Conservation (phyloP, 1,140 invertebrate genomes). For the Cydia splendana region DNA sequence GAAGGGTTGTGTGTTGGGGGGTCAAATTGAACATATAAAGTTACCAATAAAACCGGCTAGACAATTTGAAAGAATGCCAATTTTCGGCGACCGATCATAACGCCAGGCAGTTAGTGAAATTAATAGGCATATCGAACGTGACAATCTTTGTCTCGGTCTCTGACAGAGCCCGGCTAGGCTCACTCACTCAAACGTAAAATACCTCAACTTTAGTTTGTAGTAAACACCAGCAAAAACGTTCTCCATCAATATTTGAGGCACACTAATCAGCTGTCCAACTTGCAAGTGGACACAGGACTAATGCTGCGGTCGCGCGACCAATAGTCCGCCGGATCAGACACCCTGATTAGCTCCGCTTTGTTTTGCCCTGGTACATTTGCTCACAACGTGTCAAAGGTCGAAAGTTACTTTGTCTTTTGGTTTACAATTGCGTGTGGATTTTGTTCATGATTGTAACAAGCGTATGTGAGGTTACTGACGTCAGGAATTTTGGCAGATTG, state of each 20-base stretch:
- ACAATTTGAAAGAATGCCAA: too few species aligned
- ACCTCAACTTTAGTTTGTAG: not conserved
- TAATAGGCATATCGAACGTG: too few species aligned
- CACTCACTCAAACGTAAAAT: too few species aligned
- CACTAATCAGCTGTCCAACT: not conserved
- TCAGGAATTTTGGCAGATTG: too few species aligned
- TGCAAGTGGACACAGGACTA: constrained; percentile 11
- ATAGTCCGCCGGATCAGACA: constrained; percentile 10
- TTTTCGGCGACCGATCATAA: too few species aligned
- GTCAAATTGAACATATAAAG: too few species aligned
- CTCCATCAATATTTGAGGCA: not conserved
- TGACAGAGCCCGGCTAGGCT: too few species aligned
- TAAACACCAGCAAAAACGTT: constrained; percentile 5
- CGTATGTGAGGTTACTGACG: too few species aligned
- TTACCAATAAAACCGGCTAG: too few species aligned
- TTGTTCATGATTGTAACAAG: not conserved
- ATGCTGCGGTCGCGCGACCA: not conserved
- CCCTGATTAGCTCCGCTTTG: constrained; percentile 7
- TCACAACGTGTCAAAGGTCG: not conserved
- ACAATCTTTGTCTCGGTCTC: too few species aligned
- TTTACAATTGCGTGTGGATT: not conserved
- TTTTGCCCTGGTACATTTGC: constrained; percentile 2
- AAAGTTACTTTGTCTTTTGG: not conserved
- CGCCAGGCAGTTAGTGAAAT: too few species aligned
- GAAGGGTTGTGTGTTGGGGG: too few species aligned